These are phyloP conservation scores for Stegodyphus mimosarum DNA, from an alignment of 1,140 invertebrate species.

Conservation along the genomic window DNA sequence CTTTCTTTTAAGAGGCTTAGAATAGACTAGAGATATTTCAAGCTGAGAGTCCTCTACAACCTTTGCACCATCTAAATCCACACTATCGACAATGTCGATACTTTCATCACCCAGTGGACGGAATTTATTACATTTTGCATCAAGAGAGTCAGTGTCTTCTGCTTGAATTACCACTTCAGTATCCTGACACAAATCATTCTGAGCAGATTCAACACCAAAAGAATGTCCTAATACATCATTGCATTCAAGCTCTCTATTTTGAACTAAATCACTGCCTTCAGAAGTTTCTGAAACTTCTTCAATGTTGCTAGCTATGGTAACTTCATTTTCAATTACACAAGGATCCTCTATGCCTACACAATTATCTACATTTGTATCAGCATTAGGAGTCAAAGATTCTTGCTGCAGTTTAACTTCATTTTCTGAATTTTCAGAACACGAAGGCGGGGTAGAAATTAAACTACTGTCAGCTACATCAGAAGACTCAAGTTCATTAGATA, in stretches of 20 bases:
- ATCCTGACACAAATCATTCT: slow-evolving; percentile 22
- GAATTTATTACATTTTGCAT: slow-evolving; percentile 39
- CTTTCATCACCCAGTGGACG: slow-evolving; percentile 59
- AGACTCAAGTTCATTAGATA: slow-evolving; percentile 41
- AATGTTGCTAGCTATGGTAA: slow-evolving; percentile 38
- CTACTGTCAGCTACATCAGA: slow-evolving; percentile 45
- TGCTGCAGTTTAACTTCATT: slow-evolving; percentile 19
- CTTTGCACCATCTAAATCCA: slow-evolving; percentile 24
- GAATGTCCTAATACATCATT: slow-evolving; percentile 11
- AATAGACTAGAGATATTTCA: slow-evolving; percentile 63
- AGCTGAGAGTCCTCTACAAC: slow-evolving; percentile 46
- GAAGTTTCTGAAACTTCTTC: slow-evolving; percentile 30
- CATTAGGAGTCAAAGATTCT: not conserved
- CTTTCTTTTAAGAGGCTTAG: slow-evolving; percentile 74
- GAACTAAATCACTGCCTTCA: slow-evolving; percentile 20
- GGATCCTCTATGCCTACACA: slow-evolving; percentile 23
- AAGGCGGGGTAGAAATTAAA: not conserved
- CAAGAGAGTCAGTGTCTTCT: slow-evolving; percentile 14
- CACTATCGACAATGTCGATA: slow-evolving; percentile 32
- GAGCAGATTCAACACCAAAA: slow-evolving; percentile 8
- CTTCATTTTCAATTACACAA: slow-evolving; percentile 49
- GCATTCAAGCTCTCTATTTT: slow-evolving; percentile 32
- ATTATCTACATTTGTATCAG: slow-evolving; percentile 14
- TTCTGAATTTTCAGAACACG: slow-evolving; percentile 13
- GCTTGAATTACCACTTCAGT: not conserved